Percentiles rank a stretch among this genome's conserved stretches.
phyloP scores from a whole-genome alignment of 2,888 invertebrate species.

The Limnephilus marmoratus region DNA sequence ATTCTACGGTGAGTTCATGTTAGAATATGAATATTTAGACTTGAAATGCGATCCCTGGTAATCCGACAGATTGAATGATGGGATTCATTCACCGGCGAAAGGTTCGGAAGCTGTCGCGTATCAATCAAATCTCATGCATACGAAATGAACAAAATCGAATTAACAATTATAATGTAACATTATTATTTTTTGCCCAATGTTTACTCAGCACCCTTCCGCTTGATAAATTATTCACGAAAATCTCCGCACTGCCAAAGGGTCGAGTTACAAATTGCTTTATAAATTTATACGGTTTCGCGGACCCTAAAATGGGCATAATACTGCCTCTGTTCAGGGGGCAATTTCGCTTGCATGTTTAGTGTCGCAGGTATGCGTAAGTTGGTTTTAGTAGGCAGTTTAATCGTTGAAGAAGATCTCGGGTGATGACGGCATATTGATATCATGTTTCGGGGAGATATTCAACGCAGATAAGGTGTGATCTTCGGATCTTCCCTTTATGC shows the following conservation, averaged over 20 bases:
- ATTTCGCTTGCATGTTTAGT: slow-evolving; percentile 1
- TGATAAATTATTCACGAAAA: slow-evolving; percentile 75
- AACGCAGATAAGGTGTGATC: slow-evolving; percentile 65
- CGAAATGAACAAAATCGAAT: slow-evolving; percentile 57
- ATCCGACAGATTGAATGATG: slow-evolving; percentile 42
- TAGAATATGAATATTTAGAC: slow-evolving; percentile 41
- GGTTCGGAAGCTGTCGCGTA: slow-evolving; percentile 58
- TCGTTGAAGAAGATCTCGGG: slow-evolving; percentile 60
- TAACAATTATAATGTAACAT: slow-evolving; percentile 73
- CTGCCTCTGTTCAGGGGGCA: not conserved
- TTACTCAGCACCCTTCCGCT: slow-evolving; percentile 80
- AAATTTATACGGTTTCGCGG: not conserved
- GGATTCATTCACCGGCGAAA: slow-evolving; percentile 46
- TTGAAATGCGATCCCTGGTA: slow-evolving; percentile 44
- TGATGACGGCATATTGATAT: slow-evolving; percentile 65
- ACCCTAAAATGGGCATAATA: not conserved
- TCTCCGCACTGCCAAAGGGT: slow-evolving; percentile 66
- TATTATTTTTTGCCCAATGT: slow-evolving; percentile 74
- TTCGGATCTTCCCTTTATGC: slow-evolving; percentile 63
- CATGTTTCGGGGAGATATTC: slow-evolving; percentile 63
- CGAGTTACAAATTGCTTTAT: slow-evolving; percentile 62
- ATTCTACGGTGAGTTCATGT: not conserved
- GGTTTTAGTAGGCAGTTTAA: slow-evolving; percentile 43
- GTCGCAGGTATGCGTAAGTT: slow-evolving; percentile 24
- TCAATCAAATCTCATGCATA: slow-evolving; percentile 56